Conservation (phyloP, 2,113 vertebrate genomes). For the Tympanuchus pallidicinctus region DNA sequence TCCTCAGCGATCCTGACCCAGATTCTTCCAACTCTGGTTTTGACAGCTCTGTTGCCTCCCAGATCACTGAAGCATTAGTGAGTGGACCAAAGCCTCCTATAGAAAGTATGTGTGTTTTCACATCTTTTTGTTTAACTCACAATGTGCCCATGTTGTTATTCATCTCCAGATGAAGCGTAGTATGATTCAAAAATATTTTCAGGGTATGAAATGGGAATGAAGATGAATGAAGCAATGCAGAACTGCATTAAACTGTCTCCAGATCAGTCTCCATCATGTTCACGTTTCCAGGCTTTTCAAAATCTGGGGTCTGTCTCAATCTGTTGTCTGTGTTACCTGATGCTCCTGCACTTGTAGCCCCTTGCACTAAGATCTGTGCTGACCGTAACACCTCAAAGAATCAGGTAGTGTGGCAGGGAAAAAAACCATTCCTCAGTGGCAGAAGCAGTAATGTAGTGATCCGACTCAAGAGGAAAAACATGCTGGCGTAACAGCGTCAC, state of each 20-base stretch:
- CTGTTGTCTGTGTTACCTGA: fast-evolving
- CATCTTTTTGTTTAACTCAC: not conserved
- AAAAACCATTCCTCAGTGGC: not conserved
- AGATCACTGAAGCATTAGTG: constrained; percentile 96
- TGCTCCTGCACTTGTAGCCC: not conserved
- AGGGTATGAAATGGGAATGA: not conserved
- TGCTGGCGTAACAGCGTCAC: not conserved
- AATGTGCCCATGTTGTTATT: fast-evolving
- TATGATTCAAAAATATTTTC: not conserved
- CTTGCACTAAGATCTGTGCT: not conserved
- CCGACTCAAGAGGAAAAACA: not conserved
- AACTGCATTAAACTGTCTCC: not conserved
- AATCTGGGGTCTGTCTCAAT: not conserved
- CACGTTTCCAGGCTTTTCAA: not conserved
- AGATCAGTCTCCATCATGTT: not conserved
- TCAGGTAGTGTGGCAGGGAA: not conserved
- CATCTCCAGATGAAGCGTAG: not conserved
- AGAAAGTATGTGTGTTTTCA: constrained; percentile 87
- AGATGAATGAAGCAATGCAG: not conserved
- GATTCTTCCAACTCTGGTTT: constrained; percentile 98
- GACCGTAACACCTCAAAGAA: not conserved
- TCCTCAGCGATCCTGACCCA: constrained; percentile 96
- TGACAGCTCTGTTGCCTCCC: constrained; percentile 96
- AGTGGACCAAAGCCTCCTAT: constrained; percentile 95
- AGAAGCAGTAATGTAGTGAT: not conserved